Conservation (phyloP, 2,113 vertebrate genomes). For the Nycticryphes semicollaris region DNA sequence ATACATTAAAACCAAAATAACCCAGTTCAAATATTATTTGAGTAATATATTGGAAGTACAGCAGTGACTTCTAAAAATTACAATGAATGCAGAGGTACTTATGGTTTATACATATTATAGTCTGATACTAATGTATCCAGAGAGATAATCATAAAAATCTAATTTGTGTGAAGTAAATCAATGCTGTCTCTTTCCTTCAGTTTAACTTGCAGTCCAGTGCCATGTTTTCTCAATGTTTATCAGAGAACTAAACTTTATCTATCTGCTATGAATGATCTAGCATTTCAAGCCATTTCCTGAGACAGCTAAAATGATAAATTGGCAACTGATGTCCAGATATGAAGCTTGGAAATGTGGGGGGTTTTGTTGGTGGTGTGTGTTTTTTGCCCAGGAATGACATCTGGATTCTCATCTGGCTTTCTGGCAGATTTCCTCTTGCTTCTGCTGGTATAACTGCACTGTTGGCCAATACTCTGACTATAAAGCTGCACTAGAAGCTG, state of each 20-base stretch:
- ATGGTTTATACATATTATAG: not conserved
- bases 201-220: not conserved
- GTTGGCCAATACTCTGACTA: not conserved
- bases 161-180: not conserved
- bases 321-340: not conserved
- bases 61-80: not conserved
- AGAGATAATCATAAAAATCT: not conserved
- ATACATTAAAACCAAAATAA: not conserved
- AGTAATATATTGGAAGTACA: not conserved
- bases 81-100: not conserved
- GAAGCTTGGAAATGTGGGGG: not conserved
- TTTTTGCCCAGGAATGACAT: not conserved
- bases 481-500: not conserved
- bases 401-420: slow-evolving; percentile 26
- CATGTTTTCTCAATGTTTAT: not conserved
- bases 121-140: not conserved
- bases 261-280: not conserved
- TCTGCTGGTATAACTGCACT: not conserved
- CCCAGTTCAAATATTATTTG: not conserved
- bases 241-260: not conserved
- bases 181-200: not conserved
- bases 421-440: not conserved
- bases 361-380: accelerated
- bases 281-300: not conserved
- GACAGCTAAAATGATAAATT: not conserved